Evolutionary conservation across 2,888 invertebrate genomes (phyloP).

Genomic region (Volucella bombylans): DNA sequence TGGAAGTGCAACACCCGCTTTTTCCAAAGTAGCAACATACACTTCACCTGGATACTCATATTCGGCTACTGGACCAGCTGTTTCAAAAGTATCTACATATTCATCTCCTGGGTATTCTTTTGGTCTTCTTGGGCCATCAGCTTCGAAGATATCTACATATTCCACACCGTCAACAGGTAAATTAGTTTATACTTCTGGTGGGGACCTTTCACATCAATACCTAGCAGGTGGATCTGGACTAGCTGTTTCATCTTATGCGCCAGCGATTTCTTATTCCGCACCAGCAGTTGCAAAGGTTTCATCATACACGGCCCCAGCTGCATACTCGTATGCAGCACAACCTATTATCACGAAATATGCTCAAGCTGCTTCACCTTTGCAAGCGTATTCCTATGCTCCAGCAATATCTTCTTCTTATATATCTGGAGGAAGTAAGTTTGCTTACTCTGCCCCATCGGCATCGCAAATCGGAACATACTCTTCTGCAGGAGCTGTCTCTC

Average conservation of each 20-base stretch:
- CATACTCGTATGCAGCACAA: slow-evolving; percentile 74
- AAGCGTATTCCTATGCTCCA: slow-evolving; percentile 73
- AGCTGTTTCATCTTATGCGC: slow-evolving; percentile 73
- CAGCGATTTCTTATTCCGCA: slow-evolving; percentile 61
- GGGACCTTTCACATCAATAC: slow-evolving; percentile 47
- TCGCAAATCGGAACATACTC: slow-evolving; percentile 75
- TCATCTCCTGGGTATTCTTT: slow-evolving; percentile 57
- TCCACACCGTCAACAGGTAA: slow-evolving; percentile 38
- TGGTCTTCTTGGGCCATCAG: slow-evolving; percentile 41
- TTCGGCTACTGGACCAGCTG: slow-evolving; percentile 72
- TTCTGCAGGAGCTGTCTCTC: slow-evolving; percentile 52
- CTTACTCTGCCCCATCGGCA: slow-evolving; percentile 82
- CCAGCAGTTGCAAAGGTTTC: slow-evolving; percentile 74
- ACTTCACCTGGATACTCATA: slow-evolving; percentile 75
- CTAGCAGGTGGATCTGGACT: slow-evolving; percentile 36
- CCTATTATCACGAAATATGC: slow-evolving; percentile 74
- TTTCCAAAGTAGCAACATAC: slow-evolving; percentile 76
- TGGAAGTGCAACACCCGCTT: slow-evolving; percentile 72
- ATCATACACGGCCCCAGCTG: slow-evolving; percentile 75
- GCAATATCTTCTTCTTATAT: slow-evolving; percentile 52
- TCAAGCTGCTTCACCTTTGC: slow-evolving; percentile 75
- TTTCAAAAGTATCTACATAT: slow-evolving; percentile 75
- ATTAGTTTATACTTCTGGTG: slow-evolving; percentile 29
- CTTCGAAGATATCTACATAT: slow-evolving; percentile 50
- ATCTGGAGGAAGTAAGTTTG: slow-evolving; percentile 67